phyloP scores from a whole-genome alignment of 2,888 invertebrate species.

The Tridacna crocea region DNA sequence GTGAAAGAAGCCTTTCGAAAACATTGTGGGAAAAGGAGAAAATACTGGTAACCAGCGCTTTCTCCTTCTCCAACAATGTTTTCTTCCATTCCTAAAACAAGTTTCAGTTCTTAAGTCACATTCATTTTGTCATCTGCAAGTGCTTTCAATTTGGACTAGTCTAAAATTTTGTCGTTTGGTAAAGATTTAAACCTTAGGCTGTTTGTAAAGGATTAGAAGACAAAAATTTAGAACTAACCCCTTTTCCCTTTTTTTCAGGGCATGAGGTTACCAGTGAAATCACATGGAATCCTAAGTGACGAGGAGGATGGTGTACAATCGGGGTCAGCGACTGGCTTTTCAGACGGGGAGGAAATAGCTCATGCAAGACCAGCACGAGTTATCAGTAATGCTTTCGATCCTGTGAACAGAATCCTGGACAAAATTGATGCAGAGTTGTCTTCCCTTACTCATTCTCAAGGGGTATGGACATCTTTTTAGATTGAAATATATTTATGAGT shows the following conservation, averaged over 20 bases:
- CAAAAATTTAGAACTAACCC: too few species aligned
- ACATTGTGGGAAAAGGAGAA: slow-evolving; percentile 1
- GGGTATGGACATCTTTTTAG: neutral
- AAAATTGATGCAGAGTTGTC: slow-evolving; percentile 78
- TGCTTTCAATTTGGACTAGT: too few species aligned
- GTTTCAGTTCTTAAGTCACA: too few species aligned
- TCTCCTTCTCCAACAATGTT: neutral
- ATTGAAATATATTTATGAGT: too few species aligned
- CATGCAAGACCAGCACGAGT: neutral
- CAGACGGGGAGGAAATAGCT: slow-evolving; percentile 55
- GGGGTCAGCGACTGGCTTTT: slow-evolving; percentile 73
- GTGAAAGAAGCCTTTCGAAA: neutral
- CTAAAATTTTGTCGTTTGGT: too few species aligned
- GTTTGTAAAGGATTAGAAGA: too few species aligned
- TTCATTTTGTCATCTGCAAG: too few species aligned
- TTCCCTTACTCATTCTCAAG: slow-evolving; percentile 67
- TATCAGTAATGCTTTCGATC: slow-evolving; percentile 62
- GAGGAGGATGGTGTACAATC: slow-evolving; percentile 75
- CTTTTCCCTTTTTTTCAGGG: slow-evolving; percentile 35
- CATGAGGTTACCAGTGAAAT: slow-evolving; percentile 45
- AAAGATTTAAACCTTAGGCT: too few species aligned
- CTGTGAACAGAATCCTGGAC: slow-evolving; percentile 73
- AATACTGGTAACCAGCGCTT: slow-evolving; percentile 5
- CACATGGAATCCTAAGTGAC: slow-evolving; percentile 59
- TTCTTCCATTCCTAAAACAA: neutral